Conservation (phyloP, 2,797 vertebrate genomes). For the Loris lydekkerianus region DNA sequence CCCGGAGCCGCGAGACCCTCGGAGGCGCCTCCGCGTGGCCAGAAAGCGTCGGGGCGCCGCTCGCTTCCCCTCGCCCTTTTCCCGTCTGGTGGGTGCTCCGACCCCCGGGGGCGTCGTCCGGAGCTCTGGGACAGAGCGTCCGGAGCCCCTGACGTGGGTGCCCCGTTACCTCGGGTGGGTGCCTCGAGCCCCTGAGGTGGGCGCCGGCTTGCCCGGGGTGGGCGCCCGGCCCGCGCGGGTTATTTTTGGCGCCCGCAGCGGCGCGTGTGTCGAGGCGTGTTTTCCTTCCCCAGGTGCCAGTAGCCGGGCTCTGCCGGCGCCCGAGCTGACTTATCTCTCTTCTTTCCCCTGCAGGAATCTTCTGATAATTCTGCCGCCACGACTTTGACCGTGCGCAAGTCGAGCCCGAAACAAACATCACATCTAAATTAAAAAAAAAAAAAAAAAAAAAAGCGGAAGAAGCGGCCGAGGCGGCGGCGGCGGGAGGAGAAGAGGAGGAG, state of each 20-base stretch:
- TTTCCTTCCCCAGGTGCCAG: constrained; percentile 84
- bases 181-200: neutral
- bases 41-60: neutral
- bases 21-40: constrained; percentile 57
- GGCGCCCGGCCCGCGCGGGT: constrained; percentile 66
- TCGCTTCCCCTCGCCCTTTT: neutral
- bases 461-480: constrained; percentile 74
- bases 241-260: constrained; percentile 79
- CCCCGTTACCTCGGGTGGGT: neutral
- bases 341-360: constrained; percentile 37
- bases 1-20: neutral
- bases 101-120: neutral
- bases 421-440: constrained; percentile 72
- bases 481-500: constrained; percentile 75
- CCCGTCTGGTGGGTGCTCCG: neutral
- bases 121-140: neutral
- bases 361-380: constrained; percentile 69
- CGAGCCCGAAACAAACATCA: constrained; percentile 61
- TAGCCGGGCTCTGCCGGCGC: constrained; percentile 63
- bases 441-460: constrained; percentile 85
- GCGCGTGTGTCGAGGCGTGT: constrained; percentile 76
- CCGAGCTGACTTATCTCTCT: neutral
- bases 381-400: constrained; percentile 63
- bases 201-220: neutral
- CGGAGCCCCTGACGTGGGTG: neutral